phyloP scores from a whole-genome alignment of 2,888 invertebrate species.

The Abrostola tripartita region DNA sequence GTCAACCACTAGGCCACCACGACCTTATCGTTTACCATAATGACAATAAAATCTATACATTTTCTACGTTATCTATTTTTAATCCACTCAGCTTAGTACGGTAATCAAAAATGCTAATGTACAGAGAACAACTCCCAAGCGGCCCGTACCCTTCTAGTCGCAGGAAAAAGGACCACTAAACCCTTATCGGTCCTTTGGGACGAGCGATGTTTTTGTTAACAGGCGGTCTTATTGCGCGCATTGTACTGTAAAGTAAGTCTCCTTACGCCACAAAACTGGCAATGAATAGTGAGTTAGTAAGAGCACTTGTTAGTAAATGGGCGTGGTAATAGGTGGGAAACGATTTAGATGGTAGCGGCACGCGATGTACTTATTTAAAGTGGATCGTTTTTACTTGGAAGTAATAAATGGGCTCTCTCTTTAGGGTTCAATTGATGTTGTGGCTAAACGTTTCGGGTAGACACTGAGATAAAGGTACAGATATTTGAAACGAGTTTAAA shows the following conservation, averaged over 20 bases:
- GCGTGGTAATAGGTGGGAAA: constrained; percentile 12
- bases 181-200: constrained; percentile 36
- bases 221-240: constrained; percentile 32
- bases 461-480: neutral
- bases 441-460: neutral
- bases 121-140: constrained; percentile 19
- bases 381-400: constrained; percentile 6
- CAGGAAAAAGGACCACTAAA: constrained; percentile 29
- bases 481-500: neutral
- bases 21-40: neutral
- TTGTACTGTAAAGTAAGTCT: constrained; percentile 30
- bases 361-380: constrained; percentile 10
- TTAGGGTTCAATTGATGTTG: neutral
- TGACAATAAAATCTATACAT: neutral
- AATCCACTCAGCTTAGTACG: neutral
- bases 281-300: constrained; percentile 36
- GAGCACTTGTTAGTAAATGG: constrained; percentile 7
- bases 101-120: constrained; percentile 12
- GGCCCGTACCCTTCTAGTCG: constrained; percentile 13
- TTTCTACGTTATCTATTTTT: neutral
- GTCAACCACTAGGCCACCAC: too few species aligned
- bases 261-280: constrained; percentile 18
- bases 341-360: constrained; percentile 15
- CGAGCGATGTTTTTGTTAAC: constrained; percentile 26
- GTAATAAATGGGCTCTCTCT: constrained; percentile 7